phyloP scores from a whole-genome alignment of 2,113 vertebrate species.

The Crotalus viridis region DNA sequence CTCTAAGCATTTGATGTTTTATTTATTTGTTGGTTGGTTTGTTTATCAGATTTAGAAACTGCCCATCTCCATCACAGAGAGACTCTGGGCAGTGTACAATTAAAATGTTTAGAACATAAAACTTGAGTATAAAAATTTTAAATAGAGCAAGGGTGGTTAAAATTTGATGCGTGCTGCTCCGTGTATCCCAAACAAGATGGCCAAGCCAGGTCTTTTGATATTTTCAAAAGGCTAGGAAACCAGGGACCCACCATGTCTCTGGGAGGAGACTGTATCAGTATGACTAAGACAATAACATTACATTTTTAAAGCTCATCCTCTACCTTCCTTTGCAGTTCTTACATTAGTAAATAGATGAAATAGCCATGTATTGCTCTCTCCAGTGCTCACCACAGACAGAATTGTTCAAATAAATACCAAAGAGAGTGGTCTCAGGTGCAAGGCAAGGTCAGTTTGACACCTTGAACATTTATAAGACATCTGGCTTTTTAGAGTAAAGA shows the following conservation, averaged over 20 bases:
- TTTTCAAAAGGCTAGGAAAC: background rate
- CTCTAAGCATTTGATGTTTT: background rate
- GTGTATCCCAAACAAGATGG: background rate
- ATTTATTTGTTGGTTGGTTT: background rate
- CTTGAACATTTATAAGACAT: background rate
- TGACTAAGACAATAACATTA: background rate
- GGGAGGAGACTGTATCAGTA: background rate
- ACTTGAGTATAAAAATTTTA: background rate
- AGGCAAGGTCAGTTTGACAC: background rate
- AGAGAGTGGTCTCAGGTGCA: background rate
- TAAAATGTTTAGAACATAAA: background rate
- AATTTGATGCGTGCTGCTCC: background rate
- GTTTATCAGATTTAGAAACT: too few relatives aligned
- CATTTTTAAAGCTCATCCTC: background rate
- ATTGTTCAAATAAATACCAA: background rate
- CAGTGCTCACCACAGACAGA: background rate
- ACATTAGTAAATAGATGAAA: background rate
- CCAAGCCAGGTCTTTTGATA: background rate
- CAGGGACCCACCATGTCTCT: too few relatives aligned
- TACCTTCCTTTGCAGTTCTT: background rate
- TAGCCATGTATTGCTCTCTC: background rate
- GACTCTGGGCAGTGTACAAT: background rate
- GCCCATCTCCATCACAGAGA: too few relatives aligned
- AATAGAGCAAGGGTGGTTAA: background rate
- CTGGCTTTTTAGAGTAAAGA: background rate